A percentile compares a stretch with the other conserved stretches of the same genome.
Evolutionary conservation across 2,797 vertebrate genomes (phyloP).

Genomic region (Arrhamphus sclerolepis): DNA sequence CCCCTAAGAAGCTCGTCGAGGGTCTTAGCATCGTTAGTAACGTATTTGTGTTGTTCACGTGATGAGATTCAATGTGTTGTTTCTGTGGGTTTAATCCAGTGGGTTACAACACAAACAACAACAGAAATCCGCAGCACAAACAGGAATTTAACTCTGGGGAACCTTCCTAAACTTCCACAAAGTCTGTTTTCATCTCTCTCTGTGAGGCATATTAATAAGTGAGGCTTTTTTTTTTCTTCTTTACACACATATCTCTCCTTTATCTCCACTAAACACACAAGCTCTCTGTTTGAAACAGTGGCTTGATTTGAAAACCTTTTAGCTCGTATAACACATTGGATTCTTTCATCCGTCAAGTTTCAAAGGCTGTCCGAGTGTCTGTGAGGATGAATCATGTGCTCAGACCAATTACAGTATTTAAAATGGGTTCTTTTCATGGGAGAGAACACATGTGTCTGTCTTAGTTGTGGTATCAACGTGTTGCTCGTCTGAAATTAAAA

Average conservation of each 20-base stretch:
- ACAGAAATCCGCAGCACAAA: constrained; percentile 25
- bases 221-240: constrained; percentile 8
- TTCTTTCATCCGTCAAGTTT: constrained; percentile 45
- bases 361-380: constrained; percentile 45
- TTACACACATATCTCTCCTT: constrained; percentile 18
- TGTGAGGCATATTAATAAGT: constrained; percentile 14
- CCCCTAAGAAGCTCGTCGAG: constrained; percentile 48
- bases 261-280: constrained; percentile 36
- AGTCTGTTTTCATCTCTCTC: constrained; percentile 20
- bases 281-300: constrained; percentile 50
- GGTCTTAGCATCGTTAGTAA: constrained; percentile 41
- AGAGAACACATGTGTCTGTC: constrained; percentile 11
- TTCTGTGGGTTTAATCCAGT: too few species aligned
- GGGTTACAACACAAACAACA: background rate
- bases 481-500: constrained; percentile 7
- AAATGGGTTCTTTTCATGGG: constrained; percentile 53
- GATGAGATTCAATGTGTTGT: too few species aligned
- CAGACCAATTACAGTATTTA: constrained; percentile 23
- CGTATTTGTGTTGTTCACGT: constrained; percentile 16
- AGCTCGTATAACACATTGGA: constrained; percentile 24
- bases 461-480: constrained; percentile 4
- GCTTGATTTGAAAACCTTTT: constrained; percentile 37
- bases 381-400: constrained; percentile 44
- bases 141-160: constrained; percentile 40
- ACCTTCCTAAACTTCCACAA: constrained; percentile 28